These are phyloP conservation scores for Fringilla coelebs DNA, from an alignment of 2,797 vertebrate genomes.

Conservation along the genomic window DNA sequence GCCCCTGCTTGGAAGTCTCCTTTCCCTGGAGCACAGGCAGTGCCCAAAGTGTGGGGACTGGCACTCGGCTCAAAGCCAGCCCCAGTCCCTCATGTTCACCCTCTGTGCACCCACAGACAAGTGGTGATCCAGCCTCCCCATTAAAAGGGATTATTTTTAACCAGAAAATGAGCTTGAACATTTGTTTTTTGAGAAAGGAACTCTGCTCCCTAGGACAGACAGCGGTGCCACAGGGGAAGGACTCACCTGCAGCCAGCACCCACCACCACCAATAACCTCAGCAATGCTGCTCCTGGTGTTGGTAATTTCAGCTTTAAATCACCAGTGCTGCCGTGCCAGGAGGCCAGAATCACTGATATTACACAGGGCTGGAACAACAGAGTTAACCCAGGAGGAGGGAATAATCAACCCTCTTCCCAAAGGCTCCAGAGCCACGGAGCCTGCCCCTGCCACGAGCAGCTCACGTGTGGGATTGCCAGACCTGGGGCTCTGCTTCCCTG, in stretches of 20 bases:
- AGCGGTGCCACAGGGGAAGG: neutral
- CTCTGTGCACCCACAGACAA: neutral
- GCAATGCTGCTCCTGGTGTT: rapidly evolving
- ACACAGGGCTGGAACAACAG: neutral
- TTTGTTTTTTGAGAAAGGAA: neutral
- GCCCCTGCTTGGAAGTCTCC: neutral
- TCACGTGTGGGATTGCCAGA: neutral
- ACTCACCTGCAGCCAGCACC: neutral
- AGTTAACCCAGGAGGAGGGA: neutral
- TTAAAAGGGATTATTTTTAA: neutral
- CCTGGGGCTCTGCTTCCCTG: neutral
- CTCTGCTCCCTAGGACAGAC: neutral
- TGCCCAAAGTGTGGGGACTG: rapidly evolving
- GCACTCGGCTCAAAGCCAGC: neutral
- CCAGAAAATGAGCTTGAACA: neutral
- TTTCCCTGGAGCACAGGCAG: neutral
- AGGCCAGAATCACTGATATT: neutral
- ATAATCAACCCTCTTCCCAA: neutral
- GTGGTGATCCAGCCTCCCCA: neutral
- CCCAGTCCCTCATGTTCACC: rapidly evolving
- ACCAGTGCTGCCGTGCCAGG: neutral
- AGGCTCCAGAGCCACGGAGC: rapidly evolving
- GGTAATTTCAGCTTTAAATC: neutral
- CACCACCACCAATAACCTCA: neutral
- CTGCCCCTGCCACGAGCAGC: rapidly evolving